A percentile compares a stretch with the other conserved stretches of the same genome.
Evolutionary conservation across 2,113 vertebrate genomes (phyloP).

Genomic region (Aspidoscelis tigris): DNA sequence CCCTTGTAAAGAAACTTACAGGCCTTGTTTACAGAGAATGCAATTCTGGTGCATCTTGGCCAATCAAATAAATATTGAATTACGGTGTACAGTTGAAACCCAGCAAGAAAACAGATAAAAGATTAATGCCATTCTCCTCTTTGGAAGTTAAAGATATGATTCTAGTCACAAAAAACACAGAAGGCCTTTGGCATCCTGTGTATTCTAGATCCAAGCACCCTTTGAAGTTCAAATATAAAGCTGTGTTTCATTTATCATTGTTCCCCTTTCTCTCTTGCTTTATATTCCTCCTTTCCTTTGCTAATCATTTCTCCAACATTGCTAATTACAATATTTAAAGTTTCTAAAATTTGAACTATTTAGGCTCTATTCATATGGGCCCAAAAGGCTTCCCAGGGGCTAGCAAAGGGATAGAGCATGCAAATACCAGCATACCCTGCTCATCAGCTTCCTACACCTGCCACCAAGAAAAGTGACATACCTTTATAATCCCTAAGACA

Average conservation of each 20-base stretch:
- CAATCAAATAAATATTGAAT: constrained; percentile 59
- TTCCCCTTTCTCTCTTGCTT: constrained; percentile 19
- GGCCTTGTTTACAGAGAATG: constrained; percentile 49
- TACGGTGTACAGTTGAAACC: constrained; percentile 48
- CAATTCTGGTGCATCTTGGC: constrained; percentile 45
- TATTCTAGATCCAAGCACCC: constrained; percentile 6
- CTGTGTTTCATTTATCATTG: constrained; percentile 45
- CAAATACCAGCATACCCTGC: too few relatives aligned
- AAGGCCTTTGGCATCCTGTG: constrained; percentile 30
- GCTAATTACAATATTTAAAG: constrained; percentile 44
- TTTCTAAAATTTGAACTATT: constrained; percentile 20
- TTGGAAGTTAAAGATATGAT: constrained; percentile 36
- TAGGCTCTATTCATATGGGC: not conserved
- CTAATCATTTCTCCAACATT: constrained; percentile 39
- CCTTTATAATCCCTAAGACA: too few relatives aligned
- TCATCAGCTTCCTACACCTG: too few relatives aligned
- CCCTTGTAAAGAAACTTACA: constrained; percentile 46
- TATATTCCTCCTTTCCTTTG: constrained; percentile 32
- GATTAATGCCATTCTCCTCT: constrained; percentile 49
- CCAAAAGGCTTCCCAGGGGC: too few relatives aligned
- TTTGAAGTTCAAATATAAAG: constrained; percentile 55
- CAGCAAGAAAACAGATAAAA: constrained; percentile 48
- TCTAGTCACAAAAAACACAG: constrained; percentile 53
- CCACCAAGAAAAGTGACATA: too few relatives aligned
- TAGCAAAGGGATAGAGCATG: too few relatives aligned